These are phyloP conservation scores for Scaeva pyrastri DNA, from an alignment of 2,888 invertebrate genomes.

Conservation along the genomic window DNA sequence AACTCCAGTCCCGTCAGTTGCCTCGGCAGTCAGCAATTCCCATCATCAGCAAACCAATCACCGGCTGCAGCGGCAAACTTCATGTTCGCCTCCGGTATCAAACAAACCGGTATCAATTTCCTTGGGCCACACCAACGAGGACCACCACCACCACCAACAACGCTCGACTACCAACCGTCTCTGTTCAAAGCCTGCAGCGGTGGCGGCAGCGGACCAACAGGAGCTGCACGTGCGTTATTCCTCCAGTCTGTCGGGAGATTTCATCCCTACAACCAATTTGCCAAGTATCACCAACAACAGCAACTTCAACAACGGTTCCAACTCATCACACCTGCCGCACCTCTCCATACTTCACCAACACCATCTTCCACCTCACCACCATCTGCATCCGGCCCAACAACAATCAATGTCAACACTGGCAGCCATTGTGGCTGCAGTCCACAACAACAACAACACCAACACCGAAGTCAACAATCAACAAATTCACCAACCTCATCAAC, in stretches of 20 bases:
- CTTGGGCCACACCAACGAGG: conserved; percentile 82
- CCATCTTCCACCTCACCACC: conserved; percentile 79
- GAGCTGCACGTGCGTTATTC: conserved; percentile 39
- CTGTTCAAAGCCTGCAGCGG: conserved; percentile 5
- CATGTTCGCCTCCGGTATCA: conserved; percentile 35
- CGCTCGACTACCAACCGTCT: not conserved
- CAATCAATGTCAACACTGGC: conserved; percentile 71
- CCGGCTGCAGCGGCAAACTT: conserved; percentile 13
- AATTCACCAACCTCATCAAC: conserved; percentile 36
- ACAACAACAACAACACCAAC: conserved; percentile 49
- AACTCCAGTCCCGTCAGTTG: conserved; percentile 55
- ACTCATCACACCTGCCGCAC: conserved; percentile 37
- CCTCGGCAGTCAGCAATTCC: conserved; percentile 42
- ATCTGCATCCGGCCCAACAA: conserved; percentile 78
- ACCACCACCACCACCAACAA: conserved; percentile 79
- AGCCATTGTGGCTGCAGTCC: conserved; percentile 69
- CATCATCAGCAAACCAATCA: conserved; percentile 21
- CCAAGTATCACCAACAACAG: conserved; percentile 40
- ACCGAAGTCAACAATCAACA: conserved; percentile 53
- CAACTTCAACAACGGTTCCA: conserved; percentile 41
- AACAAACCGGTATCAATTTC: conserved; percentile 80
- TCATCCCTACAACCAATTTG: conserved; percentile 63
- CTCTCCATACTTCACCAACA: conserved; percentile 77
- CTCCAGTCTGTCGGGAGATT: conserved; percentile 52
- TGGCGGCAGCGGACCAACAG: conserved; percentile 12